phyloP scores from a whole-genome alignment of 30 jellyfish, hydroid and myxozoan genomes.

The Clytia hemisphaerica region DNA sequence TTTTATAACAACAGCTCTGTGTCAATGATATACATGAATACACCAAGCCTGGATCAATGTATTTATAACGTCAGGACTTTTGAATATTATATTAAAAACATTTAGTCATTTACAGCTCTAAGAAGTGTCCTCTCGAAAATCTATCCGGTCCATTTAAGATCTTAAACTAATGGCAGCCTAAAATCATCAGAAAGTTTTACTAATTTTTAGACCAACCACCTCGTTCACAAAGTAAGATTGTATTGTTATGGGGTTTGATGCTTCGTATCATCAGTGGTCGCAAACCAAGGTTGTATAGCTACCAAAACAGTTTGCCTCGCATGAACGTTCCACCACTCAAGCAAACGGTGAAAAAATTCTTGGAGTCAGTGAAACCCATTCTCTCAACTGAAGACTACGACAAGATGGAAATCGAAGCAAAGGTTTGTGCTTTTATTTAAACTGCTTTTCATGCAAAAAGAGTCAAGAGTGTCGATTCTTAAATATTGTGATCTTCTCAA shows the following conservation, averaged over 20 bases:
- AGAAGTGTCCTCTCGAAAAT: too few species aligned
- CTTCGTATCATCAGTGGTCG: conserved; percentile 85
- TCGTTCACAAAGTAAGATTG: conserved; percentile 65
- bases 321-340: conserved; percentile 86
- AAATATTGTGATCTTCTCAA: not conserved
- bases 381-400: conserved; percentile 51
- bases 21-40: too few species aligned
- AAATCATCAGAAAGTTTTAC: too few species aligned
- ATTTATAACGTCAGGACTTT: too few species aligned
- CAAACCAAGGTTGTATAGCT: conserved; percentile 69
- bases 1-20: too few species aligned
- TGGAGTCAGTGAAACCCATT: conserved; percentile 61
- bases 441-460: not conserved
- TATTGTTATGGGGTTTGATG: conserved; percentile 67
- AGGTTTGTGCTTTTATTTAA: conserved; percentile 23
- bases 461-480: not conserved
- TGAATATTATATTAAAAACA: too few species aligned
- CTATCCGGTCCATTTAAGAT: too few species aligned
- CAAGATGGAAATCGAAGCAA: conserved; percentile 75
- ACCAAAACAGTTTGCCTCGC: conserved; percentile 82
- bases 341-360: conserved; percentile 51
- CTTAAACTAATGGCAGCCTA: too few species aligned
- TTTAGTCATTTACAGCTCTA: too few species aligned
- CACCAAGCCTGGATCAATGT: too few species aligned
- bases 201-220: conserved; percentile 77